Conservation (phyloP, 2,797 vertebrate species). For the Poeciliopsis turneri region DNA sequence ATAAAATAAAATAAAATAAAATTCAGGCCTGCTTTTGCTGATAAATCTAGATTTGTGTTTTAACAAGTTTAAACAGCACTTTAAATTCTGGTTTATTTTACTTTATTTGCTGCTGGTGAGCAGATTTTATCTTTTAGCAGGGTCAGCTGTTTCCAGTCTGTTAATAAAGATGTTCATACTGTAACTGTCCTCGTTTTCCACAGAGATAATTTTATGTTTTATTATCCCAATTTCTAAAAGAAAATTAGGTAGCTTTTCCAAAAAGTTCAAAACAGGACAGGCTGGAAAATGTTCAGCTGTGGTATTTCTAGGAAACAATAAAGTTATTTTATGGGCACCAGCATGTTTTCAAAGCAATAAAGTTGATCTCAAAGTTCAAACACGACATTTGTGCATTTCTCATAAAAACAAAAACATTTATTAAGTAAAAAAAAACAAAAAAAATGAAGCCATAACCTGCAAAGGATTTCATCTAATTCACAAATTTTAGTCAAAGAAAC, state of each 20-base stretch:
- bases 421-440: constrained; percentile 19
- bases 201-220: not conserved
- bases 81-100: constrained; percentile 6
- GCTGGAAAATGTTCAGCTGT: not conserved
- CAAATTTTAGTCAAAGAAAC: constrained; percentile 22
- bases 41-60: constrained; percentile 16
- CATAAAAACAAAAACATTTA: constrained; percentile 31
- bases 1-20: constrained; percentile 13
- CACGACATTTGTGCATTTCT: constrained; percentile 27
- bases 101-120: not conserved
- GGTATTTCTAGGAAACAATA: not conserved
- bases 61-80: constrained; percentile 25
- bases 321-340: not conserved
- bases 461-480: constrained; percentile 28
- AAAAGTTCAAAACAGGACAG: not conserved
- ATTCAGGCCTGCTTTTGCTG: constrained; percentile 31
- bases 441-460: constrained; percentile 31
- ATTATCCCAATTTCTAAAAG: not conserved
- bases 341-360: constrained; percentile 22
- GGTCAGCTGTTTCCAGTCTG: not conserved
- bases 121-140: not conserved
- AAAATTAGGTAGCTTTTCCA: not conserved
- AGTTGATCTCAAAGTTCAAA: constrained; percentile 11
- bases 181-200: not conserved
- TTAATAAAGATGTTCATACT: not conserved